Base-by-base conservation (phyloP, 2,888 invertebrate genomes). In the Timandra comae region DNA sequence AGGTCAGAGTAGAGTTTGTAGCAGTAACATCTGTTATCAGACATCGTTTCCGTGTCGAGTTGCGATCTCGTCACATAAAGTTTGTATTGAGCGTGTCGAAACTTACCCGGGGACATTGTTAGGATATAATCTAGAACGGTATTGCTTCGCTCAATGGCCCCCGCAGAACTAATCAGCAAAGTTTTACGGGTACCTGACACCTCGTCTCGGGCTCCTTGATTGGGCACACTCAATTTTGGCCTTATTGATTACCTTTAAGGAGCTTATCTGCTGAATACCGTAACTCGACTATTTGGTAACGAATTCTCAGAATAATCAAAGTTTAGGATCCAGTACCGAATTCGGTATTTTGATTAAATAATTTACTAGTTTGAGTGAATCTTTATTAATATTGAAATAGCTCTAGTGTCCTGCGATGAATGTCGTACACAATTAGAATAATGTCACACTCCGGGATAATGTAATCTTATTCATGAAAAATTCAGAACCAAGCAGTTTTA, bases 111-210 rank as follows among this genome's bases (percentile, higher is more conserved):
- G 31, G 46, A 60, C 52, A 62, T 49, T 56, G 53, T 54, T 49
- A 49, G 54, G 58, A 56, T 52, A 56, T 51, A 52, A 61, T 57
- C 48, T 51, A 44, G 38, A 55, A 44, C 36, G 38, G 46, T 49
- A 55, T 52, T 49, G 46, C 43, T 37, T 16, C 35, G 38, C 47
- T 49, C 45, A 41, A 48, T 45, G 39, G 38, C 34, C 35, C 43
- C 35, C 36, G 43, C 29, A 57, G 11, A 24, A 55, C 54, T 57
- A 60, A 59, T 66, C 51, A 49, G 41, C 34, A 41, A 65, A 67
- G 64, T 65, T 63, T 53, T 35, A 52, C 43, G 47, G 46, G 51
- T 59, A 63, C 63, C 63, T 67, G 63, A 63, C 61, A 57, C 60
- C 50, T 61, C 56, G 49, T 52, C 41, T 46, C 37, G 35, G 41